Conservation (phyloP, 2,888 invertebrate species). For the Sphaerophoria rueppellii region DNA sequence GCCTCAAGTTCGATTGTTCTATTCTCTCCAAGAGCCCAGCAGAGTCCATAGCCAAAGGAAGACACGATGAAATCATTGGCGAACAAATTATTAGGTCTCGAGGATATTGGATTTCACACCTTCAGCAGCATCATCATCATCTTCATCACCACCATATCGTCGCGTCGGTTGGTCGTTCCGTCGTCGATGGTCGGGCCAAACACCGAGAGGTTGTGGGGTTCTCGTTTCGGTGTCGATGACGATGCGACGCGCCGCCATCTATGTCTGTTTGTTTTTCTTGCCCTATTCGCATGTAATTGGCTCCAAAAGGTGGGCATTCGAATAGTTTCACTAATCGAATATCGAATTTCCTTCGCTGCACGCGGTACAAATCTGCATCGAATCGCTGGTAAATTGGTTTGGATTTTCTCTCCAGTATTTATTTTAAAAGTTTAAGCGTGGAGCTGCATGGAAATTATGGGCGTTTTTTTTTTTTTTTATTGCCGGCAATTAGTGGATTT, state of each 20-base stretch:
- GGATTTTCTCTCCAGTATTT: slow-evolving; percentile 2
- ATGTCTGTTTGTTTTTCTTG: slow-evolving; percentile 61
- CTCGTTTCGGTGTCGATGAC: background rate
- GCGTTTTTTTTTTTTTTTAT: slow-evolving; percentile 37
- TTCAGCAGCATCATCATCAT: slow-evolving; percentile 68
- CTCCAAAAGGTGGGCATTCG: slow-evolving; percentile 58
- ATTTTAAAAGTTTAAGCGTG: background rate
- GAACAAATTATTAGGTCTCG: slow-evolving; percentile 73
- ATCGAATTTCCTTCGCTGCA: slow-evolving; percentile 77
- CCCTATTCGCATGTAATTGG: slow-evolving; percentile 63
- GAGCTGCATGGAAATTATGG: slow-evolving; percentile 24
- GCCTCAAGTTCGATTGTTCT: slow-evolving; percentile 64
- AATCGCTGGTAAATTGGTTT: slow-evolving; percentile 70
- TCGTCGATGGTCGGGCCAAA: background rate
- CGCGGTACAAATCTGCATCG: slow-evolving; percentile 66
- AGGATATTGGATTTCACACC: slow-evolving; percentile 73
- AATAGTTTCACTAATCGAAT: slow-evolving; percentile 76
- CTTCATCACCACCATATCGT: slow-evolving; percentile 37
- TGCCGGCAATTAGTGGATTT: slow-evolving; percentile 39
- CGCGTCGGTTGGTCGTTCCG: background rate
- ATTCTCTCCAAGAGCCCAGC: slow-evolving; percentile 29
- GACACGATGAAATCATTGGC: slow-evolving; percentile 71
- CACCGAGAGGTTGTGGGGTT: slow-evolving; percentile 35
- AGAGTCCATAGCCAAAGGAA: slow-evolving; percentile 19
- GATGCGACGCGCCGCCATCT: background rate